Percentiles rank a stretch among this genome's conserved stretches.
Conservation (phyloP, 1,140 invertebrate genomes). For the Halesus radiatus region DNA sequence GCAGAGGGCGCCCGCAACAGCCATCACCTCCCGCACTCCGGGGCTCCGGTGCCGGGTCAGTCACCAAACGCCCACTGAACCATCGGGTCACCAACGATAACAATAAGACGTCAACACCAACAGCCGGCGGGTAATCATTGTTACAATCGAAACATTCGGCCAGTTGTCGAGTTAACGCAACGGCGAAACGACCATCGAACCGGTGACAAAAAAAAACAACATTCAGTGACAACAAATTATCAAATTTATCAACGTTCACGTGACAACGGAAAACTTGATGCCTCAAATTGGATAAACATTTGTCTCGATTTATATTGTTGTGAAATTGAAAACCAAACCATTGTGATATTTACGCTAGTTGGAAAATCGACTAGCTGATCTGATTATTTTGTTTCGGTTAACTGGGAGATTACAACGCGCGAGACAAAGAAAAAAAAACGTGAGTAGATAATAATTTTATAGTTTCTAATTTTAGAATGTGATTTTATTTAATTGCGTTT, state of each 20-base stretch:
- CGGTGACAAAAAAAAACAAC: not conserved
- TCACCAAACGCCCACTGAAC: conserved; percentile 46
- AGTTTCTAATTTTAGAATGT: not conserved
- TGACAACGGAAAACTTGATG: no score
- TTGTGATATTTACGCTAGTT: not conserved
- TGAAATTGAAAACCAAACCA: no score
- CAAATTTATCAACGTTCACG: not conserved
- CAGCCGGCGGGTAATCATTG: no score
- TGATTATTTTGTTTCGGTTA: not conserved
- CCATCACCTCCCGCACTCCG: conserved; percentile 22
- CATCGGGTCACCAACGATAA: conserved; percentile 32
- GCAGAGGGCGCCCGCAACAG: not conserved
- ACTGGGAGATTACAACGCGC: not conserved
- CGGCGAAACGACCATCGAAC: not conserved
- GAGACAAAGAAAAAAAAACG: not conserved
- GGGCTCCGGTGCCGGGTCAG: conserved; percentile 37
- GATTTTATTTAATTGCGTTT: no score
- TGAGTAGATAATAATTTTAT: conserved; percentile 7
- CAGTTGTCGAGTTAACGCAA: no score
- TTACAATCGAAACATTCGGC: no score
- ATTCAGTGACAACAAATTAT: not conserved
- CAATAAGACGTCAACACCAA: conserved; percentile 4
- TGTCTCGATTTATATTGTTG: no score
- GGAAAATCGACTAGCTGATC: not conserved
- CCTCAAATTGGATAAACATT: no score